Evolutionary conservation across 2,797 vertebrate species (phyloP), one percentile per base, ranked within the genome.

Genomic region (Chaenodraco wilsoni): DNA sequence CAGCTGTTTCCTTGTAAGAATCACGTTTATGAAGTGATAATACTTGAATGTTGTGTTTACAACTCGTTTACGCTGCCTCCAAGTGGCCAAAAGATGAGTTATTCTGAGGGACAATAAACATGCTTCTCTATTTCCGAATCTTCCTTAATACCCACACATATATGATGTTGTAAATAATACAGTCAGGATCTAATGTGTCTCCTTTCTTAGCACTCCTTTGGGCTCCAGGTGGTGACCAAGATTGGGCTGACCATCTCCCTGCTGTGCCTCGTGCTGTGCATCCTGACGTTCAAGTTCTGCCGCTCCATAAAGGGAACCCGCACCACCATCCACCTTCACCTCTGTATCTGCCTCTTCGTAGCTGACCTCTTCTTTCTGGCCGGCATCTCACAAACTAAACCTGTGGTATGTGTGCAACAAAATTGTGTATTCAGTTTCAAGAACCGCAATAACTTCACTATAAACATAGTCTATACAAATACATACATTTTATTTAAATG

Each of bases 281-380:
- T 96, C 84, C 74, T 96, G 79, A 96, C 96, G 0, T 97, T 97
- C 87, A 65, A 84, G 82, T 94, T 95, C 71, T 96, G 95, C 76
- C 95, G 91, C 52, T 89, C 95, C 81, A 95, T 97, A 78, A 90
- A 94, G 61, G 94, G 95, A 9, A 95, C 96, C 0, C 95, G 95
- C 15, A 96, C 94, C 86, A 96, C 95, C 59, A 95, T 97, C 87
- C 96, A 97, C 86, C 92, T 96, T 19, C 95, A 96, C 79, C 93
- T 97, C 23, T 96, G 95, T 31, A 23, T 96, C 84, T 94, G 95
- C 74, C 96, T 97, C 84, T 95, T 96, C 52, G 33, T 95, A 9
- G 96, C 94, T 8, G 90, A 96, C 58, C 78, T 94, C 68, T 17
- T 96, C 89, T 97, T 97, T 87, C 90, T 97, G 82, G 84, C 84